Base-by-base conservation (phyloP, 2,113 vertebrate species). In the Phainopepla nitens region DNA sequence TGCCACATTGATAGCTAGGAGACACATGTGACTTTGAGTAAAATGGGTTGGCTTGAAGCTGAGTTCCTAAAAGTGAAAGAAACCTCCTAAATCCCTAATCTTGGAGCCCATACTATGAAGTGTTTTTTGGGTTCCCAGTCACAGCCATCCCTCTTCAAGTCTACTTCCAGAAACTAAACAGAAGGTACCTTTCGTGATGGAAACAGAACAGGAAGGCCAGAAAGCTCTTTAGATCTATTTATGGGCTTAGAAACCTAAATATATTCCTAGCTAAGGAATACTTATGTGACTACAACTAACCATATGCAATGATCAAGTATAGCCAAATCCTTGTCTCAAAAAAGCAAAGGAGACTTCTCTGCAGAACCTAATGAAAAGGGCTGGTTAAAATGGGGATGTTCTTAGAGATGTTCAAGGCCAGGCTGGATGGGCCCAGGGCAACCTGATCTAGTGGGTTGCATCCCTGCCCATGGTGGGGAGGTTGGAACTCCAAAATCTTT, bases 191-290 rank as follows among this genome's bases (percentile, higher is more conserved):
- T 95, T 97, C 93, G 77, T 86, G 71, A 82, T 88, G 44, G 56
- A 87, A 97, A 92, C 16, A 15, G 82, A 92, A 45, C 50, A 76
- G 51, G 82, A 97, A 94, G 77, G 53, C 89, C 83, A 97, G 79
- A 89, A 93, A 95, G 65, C 39, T 96, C 71, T 97, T 94, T 91
- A 92, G 90, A 92, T 89, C 72, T 96, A 73, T 97, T 97, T 93
- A 95, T 58, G 96, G 80, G 47, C 41, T 83, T 97, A 92, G 87
- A 94, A 96, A 41, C n/a, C 13, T 83, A 61, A 94, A 87, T 87
- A 90, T 86, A 92, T 64, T 97, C 82, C 95, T 84, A 95, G 93
- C 64, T 78, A 73, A 95, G 39, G 25, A 88, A 65, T 77, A 64
- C 25, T 76, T 75, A 6, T 0, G 2, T 22, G 21, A 54, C 57